Conservation (phyloP, 2,113 vertebrate genomes). For the Nothocercus nigrocapillus region DNA sequence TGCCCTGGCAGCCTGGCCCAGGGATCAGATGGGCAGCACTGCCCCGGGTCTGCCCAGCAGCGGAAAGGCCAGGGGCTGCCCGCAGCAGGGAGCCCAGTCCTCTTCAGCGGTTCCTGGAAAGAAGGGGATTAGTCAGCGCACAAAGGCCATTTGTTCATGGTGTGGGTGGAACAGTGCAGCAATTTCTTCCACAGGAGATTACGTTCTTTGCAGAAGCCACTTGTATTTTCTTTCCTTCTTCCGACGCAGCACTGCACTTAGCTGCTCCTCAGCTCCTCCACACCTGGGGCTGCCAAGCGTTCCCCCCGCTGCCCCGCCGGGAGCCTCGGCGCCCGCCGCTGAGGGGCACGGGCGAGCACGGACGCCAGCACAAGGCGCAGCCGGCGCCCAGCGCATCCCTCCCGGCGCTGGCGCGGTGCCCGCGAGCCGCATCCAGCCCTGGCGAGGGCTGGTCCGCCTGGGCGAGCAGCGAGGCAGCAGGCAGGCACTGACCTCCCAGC, state of each 20-base stretch:
- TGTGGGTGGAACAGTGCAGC: conserved; percentile 44
- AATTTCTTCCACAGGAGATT: conserved; percentile 5
- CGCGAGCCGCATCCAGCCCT: not conserved
- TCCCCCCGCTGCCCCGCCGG: too few relatives aligned
- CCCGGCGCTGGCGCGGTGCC: rapidly evolving
- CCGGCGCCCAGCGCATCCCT: not conserved
- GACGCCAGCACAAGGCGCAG: not conserved
- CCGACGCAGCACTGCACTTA: not conserved
- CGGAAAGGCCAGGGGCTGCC: not conserved
- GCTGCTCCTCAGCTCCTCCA: not conserved
- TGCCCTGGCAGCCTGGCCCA: not conserved
- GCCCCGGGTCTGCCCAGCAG: rapidly evolving
- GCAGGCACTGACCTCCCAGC: not conserved
- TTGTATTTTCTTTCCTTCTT: not conserved
- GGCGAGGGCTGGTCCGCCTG: not conserved
- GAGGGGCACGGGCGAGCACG: not conserved
- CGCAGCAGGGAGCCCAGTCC: not conserved
- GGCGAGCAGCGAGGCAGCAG: not conserved
- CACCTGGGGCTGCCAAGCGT: not conserved
- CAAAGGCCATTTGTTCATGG: not conserved
- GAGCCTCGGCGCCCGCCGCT: rapidly evolving
- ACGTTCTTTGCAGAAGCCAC: not conserved
- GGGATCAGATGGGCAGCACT: not conserved
- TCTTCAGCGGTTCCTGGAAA: not conserved
- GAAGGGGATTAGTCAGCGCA: not conserved